phyloP scores from a whole-genome alignment of 1,140 invertebrate genomes.

The Aphelenchoides fujianensis region DNA sequence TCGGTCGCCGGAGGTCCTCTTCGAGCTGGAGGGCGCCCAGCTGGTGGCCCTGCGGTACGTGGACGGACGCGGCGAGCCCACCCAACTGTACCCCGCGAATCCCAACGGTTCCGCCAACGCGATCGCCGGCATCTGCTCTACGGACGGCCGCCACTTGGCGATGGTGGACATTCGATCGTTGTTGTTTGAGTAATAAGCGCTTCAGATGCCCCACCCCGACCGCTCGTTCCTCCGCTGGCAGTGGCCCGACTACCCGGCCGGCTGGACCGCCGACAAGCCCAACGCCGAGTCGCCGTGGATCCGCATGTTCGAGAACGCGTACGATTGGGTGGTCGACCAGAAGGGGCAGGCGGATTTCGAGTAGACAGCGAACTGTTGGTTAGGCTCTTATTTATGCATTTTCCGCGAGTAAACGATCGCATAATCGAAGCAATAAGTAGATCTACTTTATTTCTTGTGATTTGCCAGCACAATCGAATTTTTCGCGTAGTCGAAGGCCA shows the following conservation, averaged over 20 bases:
- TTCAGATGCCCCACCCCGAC: conserved; percentile 91
- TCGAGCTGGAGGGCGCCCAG: conserved; percentile 68
- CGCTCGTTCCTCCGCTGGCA: conserved; percentile 80
- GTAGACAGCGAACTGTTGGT: no score
- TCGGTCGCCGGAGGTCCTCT: conserved; percentile 65
- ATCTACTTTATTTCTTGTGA: no score
- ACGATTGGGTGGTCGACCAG: conserved; percentile 69
- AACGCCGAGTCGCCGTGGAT: conserved; percentile 76
- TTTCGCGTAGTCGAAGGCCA: no score
- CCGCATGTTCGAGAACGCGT: conserved; percentile 85
- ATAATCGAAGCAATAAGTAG: no score
- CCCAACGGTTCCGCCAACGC: conserved; percentile 68
- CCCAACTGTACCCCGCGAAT: conserved; percentile 47
- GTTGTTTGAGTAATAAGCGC: background rate
- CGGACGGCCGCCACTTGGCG: conserved; percentile 80
- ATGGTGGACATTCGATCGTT: background rate
- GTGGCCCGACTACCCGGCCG: conserved; percentile 73
- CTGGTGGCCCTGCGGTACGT: conserved; percentile 63
- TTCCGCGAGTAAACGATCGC: no score
- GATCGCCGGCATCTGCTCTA: conserved; percentile 81
- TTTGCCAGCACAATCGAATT: no score
- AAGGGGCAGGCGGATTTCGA: background rate
- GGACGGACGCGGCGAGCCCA: conserved; percentile 37
- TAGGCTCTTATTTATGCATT: no score
- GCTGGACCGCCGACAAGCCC: background rate